These are phyloP conservation scores for Cotesia vestalis DNA, from an alignment of 1,140 invertebrate species.

Conservation along the genomic window DNA sequence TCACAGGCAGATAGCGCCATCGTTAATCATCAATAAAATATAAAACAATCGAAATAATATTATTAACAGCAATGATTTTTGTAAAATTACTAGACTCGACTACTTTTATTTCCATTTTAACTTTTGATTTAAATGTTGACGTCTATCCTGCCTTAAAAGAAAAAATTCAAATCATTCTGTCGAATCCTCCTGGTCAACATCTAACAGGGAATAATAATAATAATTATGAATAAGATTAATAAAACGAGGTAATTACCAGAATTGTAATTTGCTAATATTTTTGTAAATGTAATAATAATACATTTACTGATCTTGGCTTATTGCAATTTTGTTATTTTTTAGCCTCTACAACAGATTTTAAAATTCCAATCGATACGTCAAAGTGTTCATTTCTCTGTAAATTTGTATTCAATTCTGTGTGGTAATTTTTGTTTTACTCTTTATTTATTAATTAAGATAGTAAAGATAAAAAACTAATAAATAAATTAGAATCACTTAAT, in stretches of 20 bases:
- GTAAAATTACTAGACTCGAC: no score
- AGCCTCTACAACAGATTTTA: conserved; percentile 61
- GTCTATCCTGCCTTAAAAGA: conserved; percentile 47
- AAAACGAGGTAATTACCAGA: conserved; percentile 55
- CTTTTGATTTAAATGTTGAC: conserved; percentile 64
- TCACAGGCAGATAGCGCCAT: conserved; percentile 52
- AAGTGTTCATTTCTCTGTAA: conserved; percentile 16
- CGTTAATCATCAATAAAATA: conserved; percentile 58
- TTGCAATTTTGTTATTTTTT: conserved; percentile 60
- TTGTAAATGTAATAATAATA: conserved; percentile 27
- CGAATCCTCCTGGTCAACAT: conserved; percentile 51
- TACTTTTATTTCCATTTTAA: conserved; percentile 66
- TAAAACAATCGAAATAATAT: conserved; percentile 50
- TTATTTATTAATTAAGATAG: no score
- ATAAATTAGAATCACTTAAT: neutral
- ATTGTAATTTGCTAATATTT: conserved; percentile 58
- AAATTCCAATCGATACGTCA: conserved; percentile 51
- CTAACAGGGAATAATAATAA: conserved; percentile 44
- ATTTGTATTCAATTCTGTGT: conserved; percentile 22
- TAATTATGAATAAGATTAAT: conserved; percentile 21
- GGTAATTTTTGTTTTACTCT: neutral
- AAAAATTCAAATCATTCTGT: conserved; percentile 45
- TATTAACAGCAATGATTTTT: no score
- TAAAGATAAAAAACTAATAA: neutral
- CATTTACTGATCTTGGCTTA: conserved; percentile 51